Conservation (phyloP, 1,140 invertebrate species). For the Ostrea denselamellosa region DNA sequence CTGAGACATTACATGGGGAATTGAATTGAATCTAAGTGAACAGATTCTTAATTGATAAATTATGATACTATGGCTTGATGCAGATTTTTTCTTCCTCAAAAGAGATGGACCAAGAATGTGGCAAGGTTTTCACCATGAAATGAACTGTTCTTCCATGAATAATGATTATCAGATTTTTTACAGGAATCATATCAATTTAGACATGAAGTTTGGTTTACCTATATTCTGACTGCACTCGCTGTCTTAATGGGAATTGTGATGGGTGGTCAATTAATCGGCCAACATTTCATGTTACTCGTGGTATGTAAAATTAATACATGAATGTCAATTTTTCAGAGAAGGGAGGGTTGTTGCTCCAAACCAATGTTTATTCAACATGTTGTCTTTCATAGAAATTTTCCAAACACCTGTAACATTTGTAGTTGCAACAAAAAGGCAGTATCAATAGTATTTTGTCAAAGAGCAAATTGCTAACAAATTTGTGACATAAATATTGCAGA, state of each 20-base stretch:
- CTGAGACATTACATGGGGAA: not conserved
- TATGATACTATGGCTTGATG: constrained; percentile 3
- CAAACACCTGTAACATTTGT: not conserved
- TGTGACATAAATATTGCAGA: not conserved
- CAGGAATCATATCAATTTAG: constrained; percentile 68
- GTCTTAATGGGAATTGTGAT: constrained; percentile 66
- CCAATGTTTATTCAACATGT: not conserved
- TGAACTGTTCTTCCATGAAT: not conserved
- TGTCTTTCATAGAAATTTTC: constrained; percentile 7
- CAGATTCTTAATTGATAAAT: not conserved
- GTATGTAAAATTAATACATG: constrained; percentile 59
- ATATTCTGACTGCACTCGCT: constrained; percentile 62
- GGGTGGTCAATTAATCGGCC: constrained; percentile 59
- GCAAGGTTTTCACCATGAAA: not conserved
- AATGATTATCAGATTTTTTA: constrained; percentile 19
- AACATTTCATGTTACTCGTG: constrained; percentile 66
- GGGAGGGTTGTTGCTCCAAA: not conserved
- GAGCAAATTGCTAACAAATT: constrained; percentile 23
- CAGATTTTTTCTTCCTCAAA: not conserved
- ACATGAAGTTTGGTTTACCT: constrained; percentile 70
- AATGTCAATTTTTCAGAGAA: not conserved
- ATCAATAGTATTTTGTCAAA: not conserved
- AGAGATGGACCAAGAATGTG: not conserved
- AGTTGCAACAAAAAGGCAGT: not conserved
- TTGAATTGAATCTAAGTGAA: not conserved